Evolutionary conservation across 1,140 invertebrate species (phyloP).

Genomic region (Drosophila kepulauana): DNA sequence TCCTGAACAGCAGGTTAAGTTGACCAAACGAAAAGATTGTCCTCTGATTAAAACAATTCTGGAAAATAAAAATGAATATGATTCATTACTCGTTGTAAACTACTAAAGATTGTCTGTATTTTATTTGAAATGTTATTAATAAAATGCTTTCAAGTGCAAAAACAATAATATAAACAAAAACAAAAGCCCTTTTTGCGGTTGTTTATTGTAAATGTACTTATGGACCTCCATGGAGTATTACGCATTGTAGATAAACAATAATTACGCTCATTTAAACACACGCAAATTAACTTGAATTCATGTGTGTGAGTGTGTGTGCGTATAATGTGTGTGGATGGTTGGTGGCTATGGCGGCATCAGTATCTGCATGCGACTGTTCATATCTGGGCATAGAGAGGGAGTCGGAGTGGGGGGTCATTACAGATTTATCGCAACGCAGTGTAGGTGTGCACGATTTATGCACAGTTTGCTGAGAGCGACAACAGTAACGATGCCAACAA

Average conservation of each 20-base stretch:
- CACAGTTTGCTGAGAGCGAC: slow-evolving; percentile 80
- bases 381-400: background rate
- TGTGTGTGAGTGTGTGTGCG: slow-evolving; percentile 8
- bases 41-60: background rate
- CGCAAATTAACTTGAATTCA: slow-evolving; percentile 70
- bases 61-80: background rate
- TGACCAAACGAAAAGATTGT: background rate
- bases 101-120: background rate
- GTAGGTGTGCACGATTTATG: slow-evolving; percentile 81
- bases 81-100: background rate
- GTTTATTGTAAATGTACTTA: slow-evolving; percentile 43
- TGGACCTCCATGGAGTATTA: slow-evolving; percentile 30
- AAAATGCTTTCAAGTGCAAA: slow-evolving; percentile 5
- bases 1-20: too few relatives aligned
- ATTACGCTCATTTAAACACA: slow-evolving; percentile 78
- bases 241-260: slow-evolving; percentile 77
- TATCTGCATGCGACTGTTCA: slow-evolving; percentile 13
- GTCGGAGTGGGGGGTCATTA: slow-evolving; percentile 54
- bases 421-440: slow-evolving; percentile 80
- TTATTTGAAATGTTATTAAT: background rate
- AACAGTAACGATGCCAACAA: slow-evolving; percentile 81
- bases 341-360: slow-evolving; percentile 19
- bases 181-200: slow-evolving; percentile 18
- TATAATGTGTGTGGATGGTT: slow-evolving; percentile 19
- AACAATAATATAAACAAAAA: background rate